These are phyloP conservation scores for Machimus atricapillus DNA, from an alignment of 2,888 invertebrate genomes.

Conservation along the genomic window DNA sequence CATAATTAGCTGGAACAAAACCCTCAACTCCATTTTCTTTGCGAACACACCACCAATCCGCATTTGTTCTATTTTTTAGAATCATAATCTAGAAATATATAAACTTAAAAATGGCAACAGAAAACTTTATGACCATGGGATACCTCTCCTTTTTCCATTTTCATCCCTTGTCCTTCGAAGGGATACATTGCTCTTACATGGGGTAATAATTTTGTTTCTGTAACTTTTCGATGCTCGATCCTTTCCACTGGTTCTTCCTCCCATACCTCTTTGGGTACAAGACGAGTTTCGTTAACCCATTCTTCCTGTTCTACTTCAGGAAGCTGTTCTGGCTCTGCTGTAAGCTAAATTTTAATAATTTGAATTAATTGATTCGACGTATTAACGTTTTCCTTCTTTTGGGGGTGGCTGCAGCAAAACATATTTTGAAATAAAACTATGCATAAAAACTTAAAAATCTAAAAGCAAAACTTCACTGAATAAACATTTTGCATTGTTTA, in stretches of 20 bases:
- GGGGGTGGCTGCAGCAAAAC: background rate
- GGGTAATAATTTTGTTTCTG: slow-evolving; percentile 85
- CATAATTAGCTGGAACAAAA: slow-evolving; percentile 97
- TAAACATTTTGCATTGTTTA: background rate
- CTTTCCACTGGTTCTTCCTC: slow-evolving; percentile 89
- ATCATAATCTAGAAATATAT: slow-evolving; percentile 72
- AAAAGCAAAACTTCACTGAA: background rate
- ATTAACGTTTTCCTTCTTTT: background rate
- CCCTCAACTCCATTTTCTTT: slow-evolving; percentile 92
- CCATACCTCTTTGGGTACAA: slow-evolving; percentile 91
- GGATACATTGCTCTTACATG: slow-evolving; percentile 88
- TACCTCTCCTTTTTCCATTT: slow-evolving; percentile 86
- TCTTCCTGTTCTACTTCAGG: slow-evolving; percentile 72
- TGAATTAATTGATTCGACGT: background rate
- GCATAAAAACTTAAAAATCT: background rate
- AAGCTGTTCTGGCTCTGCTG: slow-evolving; percentile 70
- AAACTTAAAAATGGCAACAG: background rate
- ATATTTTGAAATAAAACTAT: background rate
- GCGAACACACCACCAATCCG: slow-evolving; percentile 99
- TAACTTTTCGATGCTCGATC: slow-evolving; percentile 83
- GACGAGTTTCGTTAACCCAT: slow-evolving; percentile 78
- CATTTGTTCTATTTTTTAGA: slow-evolving; percentile 91
- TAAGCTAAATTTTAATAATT: slow-evolving; percentile 54
- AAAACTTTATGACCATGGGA: background rate
- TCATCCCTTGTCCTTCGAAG: slow-evolving; percentile 91